Base-by-base conservation (phyloP, 37 sponge, comb jelly and placozoan species). In the Ephydatia muelleri region DNA sequence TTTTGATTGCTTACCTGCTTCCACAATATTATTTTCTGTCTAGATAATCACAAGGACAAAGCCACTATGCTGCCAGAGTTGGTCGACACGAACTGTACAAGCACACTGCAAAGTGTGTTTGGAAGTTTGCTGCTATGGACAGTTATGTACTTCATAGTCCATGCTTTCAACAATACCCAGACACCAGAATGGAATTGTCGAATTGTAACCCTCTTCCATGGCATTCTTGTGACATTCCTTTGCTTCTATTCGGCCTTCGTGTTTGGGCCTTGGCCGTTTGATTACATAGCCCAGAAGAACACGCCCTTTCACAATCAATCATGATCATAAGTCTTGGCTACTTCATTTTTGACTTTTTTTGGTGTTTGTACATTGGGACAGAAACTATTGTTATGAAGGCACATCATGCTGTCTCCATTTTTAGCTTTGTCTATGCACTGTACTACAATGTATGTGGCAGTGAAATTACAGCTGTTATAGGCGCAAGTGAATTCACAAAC, bases 261-360 rank as follows among this genome's bases (percentile, higher is more conserved):
- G 34, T 38, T 77, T 2, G 92, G 92, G 0, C 95, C 95, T 1
- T 91, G 89, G 92, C 92, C 90, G 26, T 93, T 93, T 73, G 80
- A 43, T 57, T 83, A 93, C 81, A 27, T 95, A 0, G 95, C 84
- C 16, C 73, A 84, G 49, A 86, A 82, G n/a, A 92, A 67, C 75
- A 94, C 80, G 12, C 16, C 70, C 9, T 66, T 90, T 9, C 97
- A 97, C 68, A 86, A 68, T 31, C 78, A 74, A 81, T 90, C 16
- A 78, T 97, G 66, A 26, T 91, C 25, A 82, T 94, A 36, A 94
- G 93, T 66, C 75, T 94, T 40, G 97, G 95, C 0, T 97, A 94
- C 83, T 97, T 97, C 79, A 5, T 94, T 14, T 97, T 97, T 76
- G 97, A 97, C 75, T 86, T 97, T 38, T 2, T 71, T 27, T 97